Conservation (phyloP, 2,797 vertebrate genomes). For the Poecilia picta region DNA sequence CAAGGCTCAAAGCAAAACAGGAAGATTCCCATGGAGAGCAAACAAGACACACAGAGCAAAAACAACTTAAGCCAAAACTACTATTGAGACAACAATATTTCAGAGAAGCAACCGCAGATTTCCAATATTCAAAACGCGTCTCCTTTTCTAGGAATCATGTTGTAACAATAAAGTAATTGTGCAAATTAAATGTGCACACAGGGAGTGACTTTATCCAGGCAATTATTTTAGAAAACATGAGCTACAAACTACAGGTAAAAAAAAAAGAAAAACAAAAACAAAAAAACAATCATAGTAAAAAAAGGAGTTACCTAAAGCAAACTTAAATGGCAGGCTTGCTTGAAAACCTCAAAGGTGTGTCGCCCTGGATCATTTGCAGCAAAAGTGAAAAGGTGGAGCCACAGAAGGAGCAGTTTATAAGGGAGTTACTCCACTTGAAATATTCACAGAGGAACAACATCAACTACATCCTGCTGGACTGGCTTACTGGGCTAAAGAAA, state of each 20-base stretch:
- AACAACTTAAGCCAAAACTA: background rate
- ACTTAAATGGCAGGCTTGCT: background rate
- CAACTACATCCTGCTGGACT: background rate
- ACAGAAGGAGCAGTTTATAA: background rate
- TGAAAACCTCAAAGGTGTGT: conserved; percentile 11
- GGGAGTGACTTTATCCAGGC: background rate
- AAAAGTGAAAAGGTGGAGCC: conserved; percentile 22
- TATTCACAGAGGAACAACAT: background rate
- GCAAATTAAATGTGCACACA: conserved; percentile 10
- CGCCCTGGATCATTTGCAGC: background rate
- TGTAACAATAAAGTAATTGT: background rate
- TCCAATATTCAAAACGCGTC: background rate
- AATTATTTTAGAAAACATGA: background rate
- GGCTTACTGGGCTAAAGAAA: background rate
- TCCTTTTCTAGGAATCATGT: background rate
- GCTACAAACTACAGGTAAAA: background rate
- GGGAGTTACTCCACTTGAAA: background rate
- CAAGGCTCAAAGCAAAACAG: background rate
- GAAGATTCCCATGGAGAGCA: background rate
- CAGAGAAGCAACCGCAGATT: background rate
- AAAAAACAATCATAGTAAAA: background rate
- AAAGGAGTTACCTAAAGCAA: background rate
- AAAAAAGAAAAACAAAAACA: no score
- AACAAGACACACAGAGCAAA: background rate
- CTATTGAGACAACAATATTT: background rate